Evolutionary conservation across 2,888 invertebrate species (phyloP).

Genomic region (Phymatocera aterrima): DNA sequence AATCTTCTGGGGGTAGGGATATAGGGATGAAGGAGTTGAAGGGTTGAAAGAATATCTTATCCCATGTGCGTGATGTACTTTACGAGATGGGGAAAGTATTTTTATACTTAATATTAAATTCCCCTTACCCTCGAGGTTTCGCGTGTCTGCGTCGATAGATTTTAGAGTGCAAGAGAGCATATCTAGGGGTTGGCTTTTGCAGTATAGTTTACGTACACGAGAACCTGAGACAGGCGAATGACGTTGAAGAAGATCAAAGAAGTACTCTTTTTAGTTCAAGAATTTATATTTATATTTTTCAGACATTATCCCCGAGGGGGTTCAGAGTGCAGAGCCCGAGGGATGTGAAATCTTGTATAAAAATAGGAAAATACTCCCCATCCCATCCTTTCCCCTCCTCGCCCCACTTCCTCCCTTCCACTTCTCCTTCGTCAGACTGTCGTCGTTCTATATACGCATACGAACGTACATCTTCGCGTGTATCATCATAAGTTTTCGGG

Average conservation of each 20-base stretch:
- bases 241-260: conserved; percentile 35
- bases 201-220: background rate
- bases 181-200: background rate
- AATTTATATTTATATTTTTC: background rate
- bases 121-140: background rate
- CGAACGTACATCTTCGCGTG: too few species aligned
- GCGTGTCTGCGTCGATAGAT: conserved; percentile 7
- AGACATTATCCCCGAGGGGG: background rate
- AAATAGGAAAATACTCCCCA: background rate
- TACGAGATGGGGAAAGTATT: background rate
- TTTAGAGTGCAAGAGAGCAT: background rate
- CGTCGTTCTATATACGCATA: too few species aligned
- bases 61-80: too few species aligned
- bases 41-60: background rate
- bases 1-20: background rate
- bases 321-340: background rate
- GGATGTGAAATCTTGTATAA: background rate
- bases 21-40: background rate
- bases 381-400: background rate
- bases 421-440: background rate
- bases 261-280: conserved; percentile 13
- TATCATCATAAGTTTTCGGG: too few species aligned
- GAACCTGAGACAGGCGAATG: background rate
- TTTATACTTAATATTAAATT: background rate
- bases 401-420: background rate